These are phyloP conservation scores for Noctua janthe DNA, from an alignment of 2,888 invertebrate genomes.

Conservation along the genomic window DNA sequence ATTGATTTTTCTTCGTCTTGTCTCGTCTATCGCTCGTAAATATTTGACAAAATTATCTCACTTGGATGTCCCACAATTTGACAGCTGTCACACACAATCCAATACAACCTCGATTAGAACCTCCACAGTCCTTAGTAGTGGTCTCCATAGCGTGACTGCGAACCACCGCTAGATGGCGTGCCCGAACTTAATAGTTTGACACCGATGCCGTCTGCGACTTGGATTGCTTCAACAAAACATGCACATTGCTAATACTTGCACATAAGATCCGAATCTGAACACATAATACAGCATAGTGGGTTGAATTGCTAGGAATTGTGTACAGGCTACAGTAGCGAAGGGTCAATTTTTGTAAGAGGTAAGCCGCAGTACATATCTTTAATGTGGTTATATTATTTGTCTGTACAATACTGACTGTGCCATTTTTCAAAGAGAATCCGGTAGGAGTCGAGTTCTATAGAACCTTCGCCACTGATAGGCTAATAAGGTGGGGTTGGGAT, in stretches of 20 bases:
- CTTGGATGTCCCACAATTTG: not conserved
- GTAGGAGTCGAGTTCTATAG: too few species aligned
- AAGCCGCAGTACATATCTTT: too few species aligned
- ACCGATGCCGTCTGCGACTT: constrained; percentile 71
- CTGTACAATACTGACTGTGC: too few species aligned
- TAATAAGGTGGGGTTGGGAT: not conserved
- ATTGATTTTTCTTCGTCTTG: too few species aligned
- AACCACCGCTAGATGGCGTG: constrained; percentile 77
- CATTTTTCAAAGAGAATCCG: too few species aligned
- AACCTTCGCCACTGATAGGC: too few species aligned
- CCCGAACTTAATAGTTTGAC: constrained; percentile 78
- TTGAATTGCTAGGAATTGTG: constrained; percentile 31
- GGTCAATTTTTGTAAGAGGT: too few species aligned
- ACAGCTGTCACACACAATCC: not conserved
- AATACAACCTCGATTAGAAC: not conserved
- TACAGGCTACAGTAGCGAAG: not conserved
- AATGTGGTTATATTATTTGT: too few species aligned
- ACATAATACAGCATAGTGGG: constrained; percentile 29
- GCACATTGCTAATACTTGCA: constrained; percentile 52
- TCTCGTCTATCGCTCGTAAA: too few species aligned
- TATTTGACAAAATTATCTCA: not conserved
- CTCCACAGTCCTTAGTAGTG: constrained; percentile 66
- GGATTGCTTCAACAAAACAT: constrained; percentile 74
- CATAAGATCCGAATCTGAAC: constrained; percentile 47
- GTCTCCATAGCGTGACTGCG: constrained; percentile 72